Base-by-base conservation (phyloP, 2,113 vertebrate species). In the Hypocryptadius cinnamomeus region DNA sequence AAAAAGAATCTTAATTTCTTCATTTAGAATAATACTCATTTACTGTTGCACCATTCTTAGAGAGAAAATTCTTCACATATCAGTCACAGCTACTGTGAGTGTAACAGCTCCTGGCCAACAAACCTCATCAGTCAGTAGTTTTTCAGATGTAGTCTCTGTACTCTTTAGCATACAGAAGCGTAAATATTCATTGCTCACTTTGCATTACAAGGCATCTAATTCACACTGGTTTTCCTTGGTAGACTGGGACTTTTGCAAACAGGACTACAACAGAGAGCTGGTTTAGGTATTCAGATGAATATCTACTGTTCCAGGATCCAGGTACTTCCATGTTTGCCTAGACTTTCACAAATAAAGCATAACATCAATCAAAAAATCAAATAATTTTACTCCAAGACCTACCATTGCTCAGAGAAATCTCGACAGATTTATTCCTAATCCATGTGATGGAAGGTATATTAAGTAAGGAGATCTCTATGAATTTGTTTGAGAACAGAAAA, bases 361-460 rank as follows among this genome's bases (percentile, higher is more conserved):
- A 73, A 65, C 7, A 42, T 19, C 35, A 76, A 19, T 28, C 14
- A 69, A 64, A 4, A 51, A 50, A 92, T 70, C 33, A 53, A 87
- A 48, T 27, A 1, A 70, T 72, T 92, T 63, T 71, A 57, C 13
- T 42, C 5, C 42, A 61, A 80, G 15, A 40, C 31, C 24, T 79
- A 15, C 13, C 45, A 24, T 21, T 35, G 6, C 51, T 90, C 13
- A 68, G 39, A 65, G 35, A 73, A 70, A n/a, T 39, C 23, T 39
- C 64, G 8, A 40, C 17, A 31, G 30, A 44, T 42, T 66, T 81
- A 22, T 48, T 91, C 87, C 69, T 61, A 73, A 37, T 31, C 13
- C 1, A 0, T 33, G n/a, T 48, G 28, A 18, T 0, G 1, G 30
- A 68, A 42, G 4, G 15, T n/a, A 25, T 11, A 53, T 57, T 53